Evolutionary conservation across 35 echinoderm and acorn worm genomes (phyloP).

Genomic region (Lytechinus variegatus): DNA sequence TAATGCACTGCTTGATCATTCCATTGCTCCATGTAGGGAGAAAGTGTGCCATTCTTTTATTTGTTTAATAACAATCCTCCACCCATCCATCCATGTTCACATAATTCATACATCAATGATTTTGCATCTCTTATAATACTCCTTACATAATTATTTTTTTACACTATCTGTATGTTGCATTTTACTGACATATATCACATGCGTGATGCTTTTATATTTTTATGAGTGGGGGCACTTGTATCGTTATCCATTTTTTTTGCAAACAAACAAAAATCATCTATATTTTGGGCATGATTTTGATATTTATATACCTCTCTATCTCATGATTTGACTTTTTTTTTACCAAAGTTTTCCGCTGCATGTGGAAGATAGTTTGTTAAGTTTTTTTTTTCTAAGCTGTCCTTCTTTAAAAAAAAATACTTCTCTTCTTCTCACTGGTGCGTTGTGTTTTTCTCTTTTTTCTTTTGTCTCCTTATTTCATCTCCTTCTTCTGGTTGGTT

Average conservation of each 20-base stretch:
- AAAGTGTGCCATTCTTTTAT: slow-evolving; percentile 49
- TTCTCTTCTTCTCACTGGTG: slow-evolving; percentile 51
- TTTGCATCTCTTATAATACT: slow-evolving; percentile 45
- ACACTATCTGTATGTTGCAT: slow-evolving; percentile 42
- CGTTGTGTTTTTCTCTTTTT: slow-evolving; percentile 57
- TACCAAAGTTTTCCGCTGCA: slow-evolving; percentile 41
- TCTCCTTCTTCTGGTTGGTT: slow-evolving; percentile 45
- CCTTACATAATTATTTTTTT: slow-evolving; percentile 15
- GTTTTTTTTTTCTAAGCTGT: slow-evolving; percentile 42
- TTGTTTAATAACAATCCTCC: slow-evolving; percentile 30
- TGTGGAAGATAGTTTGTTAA: slow-evolving; percentile 34
- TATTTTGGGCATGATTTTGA: slow-evolving; percentile 51
- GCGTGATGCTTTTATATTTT: slow-evolving; percentile 44
- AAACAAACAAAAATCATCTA: slow-evolving; percentile 51
- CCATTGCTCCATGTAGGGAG: slow-evolving; percentile 50
- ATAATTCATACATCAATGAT: slow-evolving; percentile 52
- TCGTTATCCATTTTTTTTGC: slow-evolving; percentile 9
- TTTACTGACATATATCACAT: slow-evolving; percentile 50
- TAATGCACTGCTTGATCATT: slow-evolving; percentile 50
- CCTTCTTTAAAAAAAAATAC: slow-evolving; percentile 43
- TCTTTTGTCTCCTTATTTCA: slow-evolving; percentile 41
- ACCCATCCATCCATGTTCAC: slow-evolving; percentile 44
- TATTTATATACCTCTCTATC: slow-evolving; percentile 48
- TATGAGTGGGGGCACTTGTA: slow-evolving; percentile 51
- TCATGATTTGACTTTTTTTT: slow-evolving; percentile 30